These are phyloP conservation scores for Taenaris catops DNA, from an alignment of 2,888 invertebrate species.

Conservation along the genomic window DNA sequence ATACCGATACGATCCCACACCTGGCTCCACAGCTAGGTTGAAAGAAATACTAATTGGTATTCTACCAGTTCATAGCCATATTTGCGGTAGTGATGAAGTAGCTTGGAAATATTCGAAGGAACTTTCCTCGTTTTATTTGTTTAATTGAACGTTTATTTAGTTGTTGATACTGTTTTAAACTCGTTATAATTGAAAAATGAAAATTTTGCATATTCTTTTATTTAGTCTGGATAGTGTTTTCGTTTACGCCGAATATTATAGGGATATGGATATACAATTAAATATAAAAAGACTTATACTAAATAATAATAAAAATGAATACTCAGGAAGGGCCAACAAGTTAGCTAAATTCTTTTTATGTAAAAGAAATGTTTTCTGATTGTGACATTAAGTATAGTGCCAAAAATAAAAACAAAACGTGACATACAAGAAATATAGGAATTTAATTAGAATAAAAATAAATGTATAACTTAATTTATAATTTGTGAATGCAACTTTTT, in stretches of 20 bases:
- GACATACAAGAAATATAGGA: conserved; percentile 6
- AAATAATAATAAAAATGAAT: too few species aligned
- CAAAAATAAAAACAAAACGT: conserved; percentile 9
- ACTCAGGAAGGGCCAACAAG: conserved; percentile 9
- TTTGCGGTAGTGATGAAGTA: conserved; percentile 26
- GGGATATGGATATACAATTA: neutral
- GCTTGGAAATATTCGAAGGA: conserved; percentile 16
- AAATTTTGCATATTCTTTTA: neutral
- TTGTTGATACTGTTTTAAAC: conserved; percentile 10
- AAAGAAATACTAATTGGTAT: conserved; percentile 89
- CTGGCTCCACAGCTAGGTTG: too few species aligned
- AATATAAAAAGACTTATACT: conserved; percentile 7
- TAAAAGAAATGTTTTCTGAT: neutral
- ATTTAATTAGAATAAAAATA: conserved; percentile 4
- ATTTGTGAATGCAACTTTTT: conserved; percentile 2
- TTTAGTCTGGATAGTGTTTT: conserved; percentile 1
- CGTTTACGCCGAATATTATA: conserved; percentile 1
- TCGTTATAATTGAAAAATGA: conserved; percentile 6
- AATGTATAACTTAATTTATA: conserved; percentile 4
- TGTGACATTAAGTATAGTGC: conserved; percentile 1
- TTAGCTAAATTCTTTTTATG: neutral
- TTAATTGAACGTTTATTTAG: conserved; percentile 12
- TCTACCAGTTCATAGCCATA: conserved; percentile 86
- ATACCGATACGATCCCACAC: too few species aligned
- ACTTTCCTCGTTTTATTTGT: conserved; percentile 24